Conservation (phyloP, 1,140 invertebrate genomes). For the Neuroterus valhalla region DNA sequence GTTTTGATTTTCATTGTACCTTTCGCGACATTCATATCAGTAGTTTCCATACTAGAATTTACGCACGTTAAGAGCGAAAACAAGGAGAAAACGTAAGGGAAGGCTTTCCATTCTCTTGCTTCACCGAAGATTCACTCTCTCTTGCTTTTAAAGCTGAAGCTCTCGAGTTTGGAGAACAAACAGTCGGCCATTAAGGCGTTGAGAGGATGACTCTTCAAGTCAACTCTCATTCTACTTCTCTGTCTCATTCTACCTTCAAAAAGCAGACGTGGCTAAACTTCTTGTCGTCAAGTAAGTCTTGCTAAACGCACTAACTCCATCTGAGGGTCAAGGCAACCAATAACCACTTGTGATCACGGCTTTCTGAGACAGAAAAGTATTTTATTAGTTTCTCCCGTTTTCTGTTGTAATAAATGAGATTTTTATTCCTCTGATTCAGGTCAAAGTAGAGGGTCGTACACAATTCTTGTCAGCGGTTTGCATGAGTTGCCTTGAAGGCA, state of each 20-base stretch:
- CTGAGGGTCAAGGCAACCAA: not conserved
- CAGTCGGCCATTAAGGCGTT: slow-evolving; percentile 14
- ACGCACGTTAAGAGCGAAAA: not conserved
- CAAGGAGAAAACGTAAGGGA: not conserved
- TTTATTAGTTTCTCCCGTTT: too few species aligned
- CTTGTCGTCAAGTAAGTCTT: slow-evolving; percentile 1
- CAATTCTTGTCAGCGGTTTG: slow-evolving; percentile 95
- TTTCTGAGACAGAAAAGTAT: too few species aligned
- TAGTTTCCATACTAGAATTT: too few species aligned
- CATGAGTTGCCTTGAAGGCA: slow-evolving; percentile 92
- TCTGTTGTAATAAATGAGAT: slow-evolving; percentile 30
- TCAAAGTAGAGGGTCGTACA: slow-evolving; percentile 89
- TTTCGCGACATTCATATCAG: too few species aligned
- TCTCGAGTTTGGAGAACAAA: slow-evolving; percentile 24
- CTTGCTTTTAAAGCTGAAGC: not conserved
- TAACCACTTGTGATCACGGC: too few species aligned
- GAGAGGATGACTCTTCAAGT: slow-evolving; percentile 6
- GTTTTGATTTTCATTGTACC: too few species aligned
- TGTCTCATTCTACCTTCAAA: not conserved
- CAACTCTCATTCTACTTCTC: not conserved
- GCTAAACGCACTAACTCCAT: not conserved
- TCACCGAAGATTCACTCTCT: not conserved
- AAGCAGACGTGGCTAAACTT: slow-evolving; percentile 3
- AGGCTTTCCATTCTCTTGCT: not conserved
- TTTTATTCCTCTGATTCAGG: slow-evolving; percentile 76